These are phyloP conservation scores for Phortica magna DNA, from an alignment of 2,888 invertebrate species.

Conservation along the genomic window DNA sequence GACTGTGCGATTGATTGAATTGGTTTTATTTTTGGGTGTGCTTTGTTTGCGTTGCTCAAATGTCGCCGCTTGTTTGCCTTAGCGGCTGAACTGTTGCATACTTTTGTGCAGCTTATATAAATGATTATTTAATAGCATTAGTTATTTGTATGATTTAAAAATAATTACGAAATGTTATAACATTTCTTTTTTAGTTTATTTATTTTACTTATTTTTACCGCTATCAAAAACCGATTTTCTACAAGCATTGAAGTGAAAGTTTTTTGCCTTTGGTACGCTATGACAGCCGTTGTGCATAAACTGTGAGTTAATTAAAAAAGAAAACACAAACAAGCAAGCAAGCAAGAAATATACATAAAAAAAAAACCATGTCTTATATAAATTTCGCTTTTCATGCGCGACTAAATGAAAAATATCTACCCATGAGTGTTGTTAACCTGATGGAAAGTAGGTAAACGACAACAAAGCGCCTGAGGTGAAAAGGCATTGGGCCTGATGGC, in stretches of 20 bases:
- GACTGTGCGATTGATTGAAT: conserved; percentile 72
- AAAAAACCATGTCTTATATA: conserved; percentile 58
- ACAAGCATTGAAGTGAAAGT: background rate
- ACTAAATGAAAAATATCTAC: conserved; percentile 70
- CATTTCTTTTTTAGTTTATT: conserved; percentile 7
- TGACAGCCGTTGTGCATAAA: conserved; percentile 44
- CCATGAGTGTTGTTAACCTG: conserved; percentile 72
- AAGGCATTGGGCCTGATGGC: conserved; percentile 32
- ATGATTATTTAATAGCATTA: no score
- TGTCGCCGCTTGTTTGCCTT: background rate
- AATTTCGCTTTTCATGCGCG: conserved; percentile 59
- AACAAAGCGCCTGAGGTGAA: background rate
- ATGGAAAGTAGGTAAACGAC: conserved; percentile 67
- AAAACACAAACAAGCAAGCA: conserved; percentile 7
- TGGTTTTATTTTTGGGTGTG: conserved; percentile 29
- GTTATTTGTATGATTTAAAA: background rate
- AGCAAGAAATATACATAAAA: no score
- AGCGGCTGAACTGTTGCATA: conserved; percentile 9
- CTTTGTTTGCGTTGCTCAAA: background rate
- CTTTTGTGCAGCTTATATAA: background rate
- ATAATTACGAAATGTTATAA: background rate
- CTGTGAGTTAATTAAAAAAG: conserved; percentile 61
- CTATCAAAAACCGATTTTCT: background rate
- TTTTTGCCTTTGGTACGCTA: conserved; percentile 27
- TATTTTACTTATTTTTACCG: background rate